Conservation (phyloP, 1,140 invertebrate genomes). For the Eriocheir sinensis region DNA sequence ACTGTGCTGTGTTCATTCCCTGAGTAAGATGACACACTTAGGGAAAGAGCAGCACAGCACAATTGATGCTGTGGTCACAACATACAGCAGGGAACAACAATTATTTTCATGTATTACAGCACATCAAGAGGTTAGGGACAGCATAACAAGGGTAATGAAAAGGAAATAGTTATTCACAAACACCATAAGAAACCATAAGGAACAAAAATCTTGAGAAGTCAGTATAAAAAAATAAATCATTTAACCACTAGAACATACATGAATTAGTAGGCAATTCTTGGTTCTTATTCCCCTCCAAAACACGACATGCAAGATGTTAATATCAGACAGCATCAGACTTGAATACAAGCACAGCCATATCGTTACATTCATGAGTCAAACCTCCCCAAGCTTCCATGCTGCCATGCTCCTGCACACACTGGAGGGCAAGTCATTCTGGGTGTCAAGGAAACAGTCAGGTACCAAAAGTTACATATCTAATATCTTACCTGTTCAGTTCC, state of each 20-base stretch:
- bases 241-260: no score
- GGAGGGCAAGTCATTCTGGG: no score
- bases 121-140: not conserved
- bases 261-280: no score
- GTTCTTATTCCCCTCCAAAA: not conserved
- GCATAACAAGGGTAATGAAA: not conserved
- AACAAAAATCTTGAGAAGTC: no score
- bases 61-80: not conserved
- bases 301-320: not conserved
- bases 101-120: not conserved
- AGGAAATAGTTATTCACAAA: not conserved
- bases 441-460: not conserved
- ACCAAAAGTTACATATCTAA: not conserved
- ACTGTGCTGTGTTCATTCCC: no score
- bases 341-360: not conserved
- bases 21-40: no score
- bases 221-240: no score
- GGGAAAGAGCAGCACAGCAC: not conserved
- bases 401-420: not conserved
- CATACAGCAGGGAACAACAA: not conserved
- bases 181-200: not conserved
- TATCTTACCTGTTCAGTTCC: not conserved
- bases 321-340: not conserved
- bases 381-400: not conserved
- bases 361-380: not conserved